A percentile compares a stretch with the other conserved stretches of the same genome.
These are phyloP conservation scores for Scartelaos histophorus DNA, from an alignment of 2,113 vertebrate species.

Conservation along the genomic window DNA sequence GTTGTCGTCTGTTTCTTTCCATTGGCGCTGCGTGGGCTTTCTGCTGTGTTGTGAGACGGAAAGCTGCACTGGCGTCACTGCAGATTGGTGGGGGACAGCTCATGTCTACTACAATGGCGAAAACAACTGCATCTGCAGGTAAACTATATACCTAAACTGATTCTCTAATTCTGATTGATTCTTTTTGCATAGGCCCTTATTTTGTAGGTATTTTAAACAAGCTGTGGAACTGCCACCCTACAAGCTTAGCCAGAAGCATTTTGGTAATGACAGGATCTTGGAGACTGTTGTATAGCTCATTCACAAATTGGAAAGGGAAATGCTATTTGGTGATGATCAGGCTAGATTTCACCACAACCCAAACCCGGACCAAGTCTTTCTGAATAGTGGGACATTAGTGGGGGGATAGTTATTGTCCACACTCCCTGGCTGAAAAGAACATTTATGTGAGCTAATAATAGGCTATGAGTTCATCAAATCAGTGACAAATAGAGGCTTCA, in stretches of 20 bases:
- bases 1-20: background rate
- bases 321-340: background rate
- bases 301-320: background rate
- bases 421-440: background rate
- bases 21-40: slow-evolving; percentile 16
- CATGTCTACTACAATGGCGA: slow-evolving; percentile 62
- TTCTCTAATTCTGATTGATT: background rate
- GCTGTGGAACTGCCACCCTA: background rate
- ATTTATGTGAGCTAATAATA: background rate
- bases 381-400: background rate
- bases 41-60: slow-evolving; percentile 33
- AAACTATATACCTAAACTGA: slow-evolving; percentile 5
- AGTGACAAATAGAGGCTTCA: background rate
- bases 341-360: too few relatives aligned
- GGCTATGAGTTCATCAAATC: background rate
- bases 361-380: background rate
- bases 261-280: too few relatives aligned
- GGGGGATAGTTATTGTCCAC: background rate
- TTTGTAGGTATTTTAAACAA: slow-evolving; percentile 31
- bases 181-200: background rate
- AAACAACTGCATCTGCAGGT: slow-evolving; percentile 64
- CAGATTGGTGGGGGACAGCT: slow-evolving; percentile 35
- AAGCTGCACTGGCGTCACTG: slow-evolving; percentile 51
- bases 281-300: background rate
- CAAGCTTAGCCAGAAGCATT: too few relatives aligned